Percentiles rank a stretch among this genome's conserved stretches.
Conservation (phyloP, 2,888 invertebrate species). For the Laspeyria flexula region DNA sequence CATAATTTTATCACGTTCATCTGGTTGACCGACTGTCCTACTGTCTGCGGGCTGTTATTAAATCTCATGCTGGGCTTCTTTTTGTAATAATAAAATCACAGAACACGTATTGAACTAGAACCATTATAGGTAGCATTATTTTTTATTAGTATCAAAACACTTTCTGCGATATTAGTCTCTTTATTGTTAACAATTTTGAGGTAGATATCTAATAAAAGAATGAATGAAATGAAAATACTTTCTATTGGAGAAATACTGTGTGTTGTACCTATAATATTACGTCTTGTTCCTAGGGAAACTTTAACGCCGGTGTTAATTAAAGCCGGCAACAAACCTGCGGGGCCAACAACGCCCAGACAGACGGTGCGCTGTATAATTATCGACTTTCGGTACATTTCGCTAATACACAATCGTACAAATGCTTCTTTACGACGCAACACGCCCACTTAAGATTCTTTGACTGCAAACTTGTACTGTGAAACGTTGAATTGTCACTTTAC, state of each 20-base stretch:
- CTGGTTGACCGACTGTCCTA: constrained; percentile 33
- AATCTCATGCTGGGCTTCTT: constrained; percentile 1
- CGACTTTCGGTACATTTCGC: constrained; percentile 58
- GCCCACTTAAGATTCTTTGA: constrained; percentile 43
- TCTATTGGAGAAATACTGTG: constrained; percentile 32
- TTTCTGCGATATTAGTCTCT: constrained; percentile 30
- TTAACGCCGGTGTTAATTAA: constrained; percentile 70
- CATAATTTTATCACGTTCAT: constrained; percentile 38
- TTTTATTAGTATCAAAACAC: not conserved
- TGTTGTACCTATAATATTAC: constrained; percentile 63
- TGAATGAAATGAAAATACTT: not conserved
- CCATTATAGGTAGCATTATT: not conserved
- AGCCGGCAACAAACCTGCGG: constrained; percentile 49
- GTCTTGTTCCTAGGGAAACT: constrained; percentile 53
- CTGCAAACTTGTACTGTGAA: constrained; percentile 37
- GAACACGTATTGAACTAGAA: not conserved
- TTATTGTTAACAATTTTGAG: not conserved
- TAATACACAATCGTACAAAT: constrained; percentile 53
- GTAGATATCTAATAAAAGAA: not conserved
- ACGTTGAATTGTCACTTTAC: constrained; percentile 64
- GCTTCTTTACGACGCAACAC: constrained; percentile 56
- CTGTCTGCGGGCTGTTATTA: constrained; percentile 11
- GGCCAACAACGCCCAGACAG: constrained; percentile 47
- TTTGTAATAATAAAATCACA: not conserved
- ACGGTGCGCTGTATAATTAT: constrained; percentile 55